Base-by-base conservation (phyloP, 2,888 invertebrate species). In the Phortica magna region DNA sequence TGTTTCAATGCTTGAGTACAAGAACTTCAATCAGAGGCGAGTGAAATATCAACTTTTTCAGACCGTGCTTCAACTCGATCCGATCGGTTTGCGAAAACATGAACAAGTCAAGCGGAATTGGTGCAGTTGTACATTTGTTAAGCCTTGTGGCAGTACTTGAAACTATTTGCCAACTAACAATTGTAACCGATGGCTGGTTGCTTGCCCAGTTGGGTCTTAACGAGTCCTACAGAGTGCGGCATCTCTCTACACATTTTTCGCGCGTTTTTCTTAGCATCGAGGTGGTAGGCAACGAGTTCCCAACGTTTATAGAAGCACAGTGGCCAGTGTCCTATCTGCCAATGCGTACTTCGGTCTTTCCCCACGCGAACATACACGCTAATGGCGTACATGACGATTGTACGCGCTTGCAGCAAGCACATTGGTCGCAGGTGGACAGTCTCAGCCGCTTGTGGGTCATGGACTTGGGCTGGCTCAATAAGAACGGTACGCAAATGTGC, bases 341-440 rank as follows among this genome's bases (percentile, higher is more conserved):
- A 3, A 81, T 86, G 74, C 80, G 83, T 9, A 83, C 88, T 0
- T 78, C 81, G 22, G 80, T 85, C 14, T 86, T 89, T 76, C 91
- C 87, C n/a, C 83, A 79, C 22, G 72, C 48, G 5, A 80, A 82
- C 2, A 70, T 84, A 12, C 90, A 90, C 57, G 89, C 89, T 0
- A 85, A 82, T 43, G 84, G 83, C 4, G 78, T 77, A 64, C 78
- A 78, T 55, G 73, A 67, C 9, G 87, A 91, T 53, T 91, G 91
- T 75, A 80, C 81, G 1, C 80, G 83, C 2, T 76, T 91, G 81
- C 91, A 91, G 59, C 90, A 90, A 76, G 89, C 91, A 0, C 83
- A 84, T 39, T 88, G 91, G 87, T 88, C 91, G 2, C 90, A 91
- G 67, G 89, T 91, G 67, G 91, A 91, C 59, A 88, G 88, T 17